Evolutionary conservation across 2,113 vertebrate genomes (phyloP), one percentile per base, ranked within the genome.

Genomic region (Podarcis muralis): DNA sequence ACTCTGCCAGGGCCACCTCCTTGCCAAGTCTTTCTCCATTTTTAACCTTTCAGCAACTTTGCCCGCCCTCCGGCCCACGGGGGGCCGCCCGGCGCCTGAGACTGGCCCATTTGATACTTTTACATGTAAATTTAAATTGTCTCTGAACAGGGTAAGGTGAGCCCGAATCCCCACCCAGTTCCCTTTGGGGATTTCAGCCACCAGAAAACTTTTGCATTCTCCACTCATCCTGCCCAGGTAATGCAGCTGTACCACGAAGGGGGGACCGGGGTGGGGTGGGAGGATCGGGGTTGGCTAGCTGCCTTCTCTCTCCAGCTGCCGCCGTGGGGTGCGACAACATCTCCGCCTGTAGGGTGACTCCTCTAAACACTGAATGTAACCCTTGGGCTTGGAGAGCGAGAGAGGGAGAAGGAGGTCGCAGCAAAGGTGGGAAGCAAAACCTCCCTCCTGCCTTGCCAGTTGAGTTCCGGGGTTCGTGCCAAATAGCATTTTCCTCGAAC

Each of bases 121-220:
- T 96, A 94, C 88, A 88, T 95, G 93, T 96, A 93, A 95, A 96
- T 97, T 96, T 94, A 92, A 96, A 93, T 96, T n/a, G 81, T 97
- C 96, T 97, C 94, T 96, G 93, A 97, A 97, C 97, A 97, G 97
- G 96, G 97, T 97, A 97, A 90, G 93, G 93, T 92, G 93, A 95
- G 94, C 94, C 20, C 83, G 6, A 88, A 83, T 82, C 89, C 95
- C 90, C 91, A 84, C 89, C 95, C 89, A 89, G 83, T 40, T 35
- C 13, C 27, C 66, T 84, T n/a, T 0, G 3, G 40, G 92, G 68
- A 92, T 84, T 75, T 72, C 22, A 72, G 83, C 85, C 95, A 30
- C 81, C 92, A 80, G 90, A 92, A 53, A 53, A 90, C 22, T 53
- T 62, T 7, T 89, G 84, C 81, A 90, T 88, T 91, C 88, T 90